phyloP scores from a whole-genome alignment of 1,140 invertebrate species.

The Drosophila sucinea region DNA sequence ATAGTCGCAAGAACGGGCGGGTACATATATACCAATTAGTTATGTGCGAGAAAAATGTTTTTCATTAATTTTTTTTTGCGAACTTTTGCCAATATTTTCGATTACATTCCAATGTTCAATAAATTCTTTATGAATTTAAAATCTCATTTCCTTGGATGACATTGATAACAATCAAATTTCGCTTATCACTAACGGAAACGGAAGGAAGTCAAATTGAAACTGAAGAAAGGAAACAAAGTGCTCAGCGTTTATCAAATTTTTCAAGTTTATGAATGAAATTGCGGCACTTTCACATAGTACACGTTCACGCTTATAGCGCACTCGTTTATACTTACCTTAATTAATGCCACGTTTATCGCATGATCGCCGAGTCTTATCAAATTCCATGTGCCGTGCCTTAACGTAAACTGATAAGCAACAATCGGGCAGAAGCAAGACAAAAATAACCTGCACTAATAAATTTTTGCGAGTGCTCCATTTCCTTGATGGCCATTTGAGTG shows the following conservation, averaged over 20 bases:
- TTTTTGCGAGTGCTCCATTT: conserved; percentile 48
- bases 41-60: conserved; percentile 30
- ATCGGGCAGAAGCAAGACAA: conserved; percentile 17
- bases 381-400: not conserved
- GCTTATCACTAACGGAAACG: conserved; percentile 31
- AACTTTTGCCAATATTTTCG: conserved; percentile 25
- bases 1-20: not conserved
- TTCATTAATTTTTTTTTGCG: not conserved
- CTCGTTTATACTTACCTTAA: not conserved
- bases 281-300: not conserved
- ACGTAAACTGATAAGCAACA: conserved; percentile 43
- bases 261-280: conserved; percentile 44
- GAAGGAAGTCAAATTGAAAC: conserved; percentile 30
- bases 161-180: conserved; percentile 31
- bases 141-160: conserved; percentile 40
- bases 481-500: conserved; percentile 22
- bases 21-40: conserved; percentile 31
- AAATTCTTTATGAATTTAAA: conserved; percentile 38
- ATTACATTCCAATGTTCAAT: conserved; percentile 44
- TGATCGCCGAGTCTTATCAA: no score
- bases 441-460: conserved; percentile 76
- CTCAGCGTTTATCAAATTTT: not conserved
- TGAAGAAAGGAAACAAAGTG: not conserved
- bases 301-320: no score
- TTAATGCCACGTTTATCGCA: not conserved